phyloP scores from a whole-genome alignment of 2,888 invertebrate genomes.

The Coenonympha arcania region DNA sequence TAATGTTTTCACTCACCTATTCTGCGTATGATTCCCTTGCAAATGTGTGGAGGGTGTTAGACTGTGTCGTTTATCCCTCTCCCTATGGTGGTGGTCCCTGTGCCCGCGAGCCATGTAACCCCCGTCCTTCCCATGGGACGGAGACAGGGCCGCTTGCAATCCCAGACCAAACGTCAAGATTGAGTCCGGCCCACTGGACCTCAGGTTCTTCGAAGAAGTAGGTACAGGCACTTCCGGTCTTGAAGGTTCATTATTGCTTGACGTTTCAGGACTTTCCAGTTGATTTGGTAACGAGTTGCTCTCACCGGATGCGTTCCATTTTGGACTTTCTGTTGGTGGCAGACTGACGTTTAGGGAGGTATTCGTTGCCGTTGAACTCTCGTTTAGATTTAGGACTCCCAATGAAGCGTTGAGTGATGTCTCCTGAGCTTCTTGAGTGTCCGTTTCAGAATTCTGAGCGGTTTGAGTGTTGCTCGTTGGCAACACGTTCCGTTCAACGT shows the following conservation, averaged over 20 bases:
- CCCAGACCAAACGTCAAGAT: slow-evolving; percentile 57
- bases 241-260: slow-evolving; percentile 42
- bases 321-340: slow-evolving; percentile 61
- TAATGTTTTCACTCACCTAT: slow-evolving; percentile 47
- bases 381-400: slow-evolving; percentile 60
- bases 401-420: slow-evolving; percentile 48
- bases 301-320: slow-evolving; percentile 39
- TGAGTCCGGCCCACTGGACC: slow-evolving; percentile 54
- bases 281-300: slow-evolving; percentile 38
- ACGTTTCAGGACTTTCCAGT: slow-evolving; percentile 38
- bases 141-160: slow-evolving; percentile 58
- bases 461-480: slow-evolving; percentile 33
- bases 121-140: slow-evolving; percentile 54
- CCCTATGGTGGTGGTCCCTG: slow-evolving; percentile 51
- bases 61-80: slow-evolving; percentile 74
- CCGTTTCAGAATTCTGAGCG: slow-evolving; percentile 31
- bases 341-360: slow-evolving; percentile 61
- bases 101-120: slow-evolving; percentile 45
- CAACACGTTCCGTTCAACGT: slow-evolving; percentile 45
- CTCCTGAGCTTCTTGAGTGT: slow-evolving; percentile 36
- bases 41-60: slow-evolving; percentile 62
- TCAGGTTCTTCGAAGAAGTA: slow-evolving; percentile 51
- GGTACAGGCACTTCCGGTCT: slow-evolving; percentile 48
- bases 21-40: slow-evolving; percentile 53
- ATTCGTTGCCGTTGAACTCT: slow-evolving; percentile 65